Evolutionary conservation across 2,888 invertebrate genomes (phyloP), one percentile per base, ranked within the genome.

Genomic region (Ochropleura plecta): DNA sequence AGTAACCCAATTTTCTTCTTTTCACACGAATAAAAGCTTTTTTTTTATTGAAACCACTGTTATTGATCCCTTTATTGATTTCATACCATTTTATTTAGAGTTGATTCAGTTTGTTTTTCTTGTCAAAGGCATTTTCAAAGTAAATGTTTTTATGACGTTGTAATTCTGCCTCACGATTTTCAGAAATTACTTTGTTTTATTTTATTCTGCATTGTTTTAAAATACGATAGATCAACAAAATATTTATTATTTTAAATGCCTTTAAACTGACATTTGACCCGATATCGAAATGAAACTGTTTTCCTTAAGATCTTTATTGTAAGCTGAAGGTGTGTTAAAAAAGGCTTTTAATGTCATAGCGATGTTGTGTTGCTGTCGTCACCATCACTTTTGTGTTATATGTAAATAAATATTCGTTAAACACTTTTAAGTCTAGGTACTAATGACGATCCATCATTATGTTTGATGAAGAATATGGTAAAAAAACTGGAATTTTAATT

Each of bases 261-360:
- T 79, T 65, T 72, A 69, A 73, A 74, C 69, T 75, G 90, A 89
- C 90, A 89, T 88, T 90, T 91, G 91, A 89, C 89, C 89, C 87
- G 67, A 72, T 72, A 46, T 71, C 9, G 51, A 60, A 42, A 55
- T 60, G 7, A 55, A 66, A 42, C 12, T 53, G 53, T 68, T 70
- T 70, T 40, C 14, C 46, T 16, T 49, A 62, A 42, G 51, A 42
- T 70, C 18, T 55, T 42, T 67, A 66, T 51, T 70, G 57, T 74
- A 59, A 79, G 74, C 70, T 62, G 70, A 75, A 70, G 30, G 10
- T 66, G 46, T 59, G 73, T 57, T 80, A 44, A 72, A 67, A 64
- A 69, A 30, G 44, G 81, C 84, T 83, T 82, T 80, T 68, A 57
- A 67, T 78, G 60, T 82, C 70, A 78, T 76, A 81, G 81, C 75